A percentile compares a stretch with the other conserved stretches of the same genome.
phyloP scores from a whole-genome alignment of 92 coral and sea anemone species.

The Umimayanthus chanpuru region DNA sequence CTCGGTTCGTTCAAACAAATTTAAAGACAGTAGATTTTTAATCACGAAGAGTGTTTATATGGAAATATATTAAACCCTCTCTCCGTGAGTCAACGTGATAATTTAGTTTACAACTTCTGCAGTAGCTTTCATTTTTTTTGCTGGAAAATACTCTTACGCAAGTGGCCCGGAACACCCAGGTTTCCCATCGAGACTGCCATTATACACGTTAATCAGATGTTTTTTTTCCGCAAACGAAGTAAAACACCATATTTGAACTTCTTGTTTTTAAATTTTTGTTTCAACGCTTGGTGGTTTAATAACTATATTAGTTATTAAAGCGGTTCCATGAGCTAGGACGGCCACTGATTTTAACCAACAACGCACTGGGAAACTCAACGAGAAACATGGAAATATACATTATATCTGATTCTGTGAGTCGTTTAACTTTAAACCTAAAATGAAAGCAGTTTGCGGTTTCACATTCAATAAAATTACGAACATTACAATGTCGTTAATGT shows the following conservation, averaged over 20 bases:
- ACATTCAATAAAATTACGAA: not conserved
- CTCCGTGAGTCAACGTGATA: not conserved
- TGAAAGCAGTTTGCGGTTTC: not conserved
- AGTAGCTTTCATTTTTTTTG: not conserved
- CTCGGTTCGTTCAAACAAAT: not conserved
- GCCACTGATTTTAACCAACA: too few species aligned
- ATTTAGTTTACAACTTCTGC: not conserved
- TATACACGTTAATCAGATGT: not conserved
- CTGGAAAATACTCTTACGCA: not conserved
- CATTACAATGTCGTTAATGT: not conserved
- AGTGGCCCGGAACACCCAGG: not conserved
- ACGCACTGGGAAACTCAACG: too few species aligned
- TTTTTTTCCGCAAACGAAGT: too few species aligned
- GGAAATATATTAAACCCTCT: not conserved
- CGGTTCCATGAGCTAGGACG: not conserved
- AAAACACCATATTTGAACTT: not conserved
- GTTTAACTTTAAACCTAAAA: too few species aligned
- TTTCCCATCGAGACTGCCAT: not conserved
- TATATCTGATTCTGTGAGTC: too few species aligned
- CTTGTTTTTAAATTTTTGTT: not conserved
- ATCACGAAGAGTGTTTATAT: not conserved
- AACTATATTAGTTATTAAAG: not conserved
- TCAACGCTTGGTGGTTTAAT: not conserved
- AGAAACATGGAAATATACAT: too few species aligned
- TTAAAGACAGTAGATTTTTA: not conserved